phyloP scores from a whole-genome alignment of 2,797 vertebrate species.

The Sylvilagus floridanus region DNA sequence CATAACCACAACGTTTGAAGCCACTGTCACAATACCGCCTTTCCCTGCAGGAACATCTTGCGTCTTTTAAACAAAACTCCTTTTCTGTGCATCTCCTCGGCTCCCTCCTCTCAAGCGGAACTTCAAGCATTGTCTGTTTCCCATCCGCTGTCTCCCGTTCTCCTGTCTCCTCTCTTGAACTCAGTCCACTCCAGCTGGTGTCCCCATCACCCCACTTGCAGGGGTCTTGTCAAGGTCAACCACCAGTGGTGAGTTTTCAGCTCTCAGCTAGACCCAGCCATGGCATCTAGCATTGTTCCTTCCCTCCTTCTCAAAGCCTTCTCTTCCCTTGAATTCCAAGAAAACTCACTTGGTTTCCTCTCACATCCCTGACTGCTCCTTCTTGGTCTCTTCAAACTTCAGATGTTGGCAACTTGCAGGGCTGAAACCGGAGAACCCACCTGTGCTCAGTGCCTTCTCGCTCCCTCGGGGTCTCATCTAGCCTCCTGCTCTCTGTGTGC shows the following conservation, averaged over 20 bases:
- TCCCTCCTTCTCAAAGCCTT: neutral
- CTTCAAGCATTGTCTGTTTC: neutral
- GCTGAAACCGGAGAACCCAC: neutral
- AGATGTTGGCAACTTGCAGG: neutral
- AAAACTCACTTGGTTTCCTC: neutral
- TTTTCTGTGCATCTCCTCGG: neutral
- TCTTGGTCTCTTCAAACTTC: neutral
- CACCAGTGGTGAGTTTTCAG: neutral
- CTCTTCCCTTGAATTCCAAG: neutral
- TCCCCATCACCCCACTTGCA: neutral
- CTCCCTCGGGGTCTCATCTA: neutral
- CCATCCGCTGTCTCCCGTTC: fast-evolving
- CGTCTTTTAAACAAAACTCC: neutral
- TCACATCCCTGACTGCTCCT: neutral
- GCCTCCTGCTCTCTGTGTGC: neutral
- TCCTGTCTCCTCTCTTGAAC: neutral
- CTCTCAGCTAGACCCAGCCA: neutral
- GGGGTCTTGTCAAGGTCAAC: neutral
- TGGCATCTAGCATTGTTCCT: neutral
- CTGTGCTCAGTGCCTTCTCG: neutral
- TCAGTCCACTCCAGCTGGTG: neutral
- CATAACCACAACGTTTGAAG: neutral
- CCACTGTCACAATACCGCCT: neutral
- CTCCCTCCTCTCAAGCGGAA: neutral
- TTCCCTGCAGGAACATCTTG: neutral